Evolutionary conservation across 2,113 vertebrate species (phyloP), one percentile per base, ranked within the genome.

Genomic region (Choloepus hoffmanni): DNA sequence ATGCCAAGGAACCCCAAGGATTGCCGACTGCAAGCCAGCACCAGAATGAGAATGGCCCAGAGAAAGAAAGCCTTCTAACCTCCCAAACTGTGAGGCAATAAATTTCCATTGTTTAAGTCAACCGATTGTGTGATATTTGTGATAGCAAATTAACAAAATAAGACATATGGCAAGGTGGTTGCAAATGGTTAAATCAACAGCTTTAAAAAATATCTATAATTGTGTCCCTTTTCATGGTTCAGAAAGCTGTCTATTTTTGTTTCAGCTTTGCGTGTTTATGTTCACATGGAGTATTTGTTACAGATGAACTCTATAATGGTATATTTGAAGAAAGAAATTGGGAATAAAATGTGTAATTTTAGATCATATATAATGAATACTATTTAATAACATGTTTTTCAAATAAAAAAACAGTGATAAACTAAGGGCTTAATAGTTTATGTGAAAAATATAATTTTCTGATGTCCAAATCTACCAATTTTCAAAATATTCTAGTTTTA

Each of bases 161-260:
- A 50, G 48, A 50, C 48, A 43, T 92, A 76, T 43, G 16, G 8
- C 24, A 76, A 92, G 40, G 11, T 76, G 53, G 7, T 5, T 11
- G 95, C 3, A 28, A 97, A 96, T 97, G 36, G 33, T 97, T 97
- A 97, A 96, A 97, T 91, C 53, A 95, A 83, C 68, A 87, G 65
- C 76, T 96, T 97, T 97, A 94, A 9, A 89, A 96, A 94, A 92
- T 84, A 68, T 23, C 26, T 97, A 12, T 53, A 26, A 24, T 89
- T 95, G 90, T 96, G 92, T 30, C 65, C 92, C 21, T 96, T 95
- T 97, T 26, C 68, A 4, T 36, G 62, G 40, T 88, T 5, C 68
- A 77, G 53, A 96, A 96, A 96, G 77, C 23, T 85, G 21, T n/a
- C 81, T 79, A 55, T 92, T 72, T 28, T 85, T n/a, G 45, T 88